Base-by-base conservation (phyloP, 30 jellyfish, hydroid and myxozoan genomes). In the Turritopsis rubra region DNA sequence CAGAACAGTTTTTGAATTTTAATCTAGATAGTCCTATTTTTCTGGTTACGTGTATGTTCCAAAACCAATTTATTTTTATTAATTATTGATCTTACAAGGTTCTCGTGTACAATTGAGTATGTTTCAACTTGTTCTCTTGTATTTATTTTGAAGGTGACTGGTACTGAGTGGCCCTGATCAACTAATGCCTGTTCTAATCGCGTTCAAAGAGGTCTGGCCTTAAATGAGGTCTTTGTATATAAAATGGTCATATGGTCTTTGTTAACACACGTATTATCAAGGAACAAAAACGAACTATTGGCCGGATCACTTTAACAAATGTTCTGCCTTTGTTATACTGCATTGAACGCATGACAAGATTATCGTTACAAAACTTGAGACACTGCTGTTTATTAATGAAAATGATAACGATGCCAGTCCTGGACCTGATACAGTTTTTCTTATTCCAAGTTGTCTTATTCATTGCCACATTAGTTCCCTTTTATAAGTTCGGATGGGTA, bases 121-220 rank as follows among this genome's bases (percentile, higher is more conserved):
- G 60, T 41, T 41, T 41, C 60, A 41, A 41, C 60, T 41, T 41
- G 60, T 41, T 41, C 60, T 72, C 52, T 72, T 28, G 52, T 80
- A 25, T 52, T 30, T 79, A 53, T 60, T 65, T 80, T 80, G 26
- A 80, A 80, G 87, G 87, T 80, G 87, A 80, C 83, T 80, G 87
- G 87, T 80, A 80, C 54, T 80, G 87, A 80, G 83, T 65, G 8
- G 77, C 31, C 77, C 77, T 68, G 77, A 68, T 68, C 77, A 68
- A n/a, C 77, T 68, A 23, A 23, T 68, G 77, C 77, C 77, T 68
- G 30, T 68, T 23, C 21, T 60, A 60, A 60, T 60, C 22, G 21
- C 19, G 73, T 60, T 68, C 31, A 68, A 68, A 68, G 77, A n/a
- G 77, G 30, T 68, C 31, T 68, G 77, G 77, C 77, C 77, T 68